Evolutionary conservation across 2,888 invertebrate genomes (phyloP).

Genomic region (Plagiodera versicolora): DNA sequence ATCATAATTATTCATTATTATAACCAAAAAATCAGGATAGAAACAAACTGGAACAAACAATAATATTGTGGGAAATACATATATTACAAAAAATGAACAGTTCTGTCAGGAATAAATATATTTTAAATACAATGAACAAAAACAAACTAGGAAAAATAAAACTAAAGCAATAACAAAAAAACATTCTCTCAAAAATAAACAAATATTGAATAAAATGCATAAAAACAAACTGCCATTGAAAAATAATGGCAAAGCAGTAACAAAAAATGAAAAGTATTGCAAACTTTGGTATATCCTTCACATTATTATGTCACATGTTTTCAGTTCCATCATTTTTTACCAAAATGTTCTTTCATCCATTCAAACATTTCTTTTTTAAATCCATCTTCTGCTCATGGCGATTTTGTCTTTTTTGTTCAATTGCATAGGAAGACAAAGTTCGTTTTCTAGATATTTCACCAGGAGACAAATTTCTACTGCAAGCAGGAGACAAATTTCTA

Average conservation of each 20-base stretch:
- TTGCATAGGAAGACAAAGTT: conserved; percentile 2
- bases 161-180: neutral
- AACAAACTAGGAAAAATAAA: neutral
- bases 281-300: neutral
- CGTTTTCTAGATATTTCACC: conserved; percentile 1
- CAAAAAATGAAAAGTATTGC: too few relatives aligned
- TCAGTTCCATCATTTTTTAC: conserved; percentile 6
- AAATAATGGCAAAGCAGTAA: too few relatives aligned
- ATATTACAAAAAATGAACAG: conserved; percentile 3
- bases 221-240: too few relatives aligned
- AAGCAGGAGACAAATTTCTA: neutral
- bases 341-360: conserved; percentile 2
- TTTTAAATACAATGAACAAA: neutral
- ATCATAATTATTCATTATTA: too few relatives aligned
- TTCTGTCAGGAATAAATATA: neutral
- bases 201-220: neutral
- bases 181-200: neutral
- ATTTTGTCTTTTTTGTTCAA: conserved; percentile 2
- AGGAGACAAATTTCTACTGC: neutral
- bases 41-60: neutral
- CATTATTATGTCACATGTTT: neutral
- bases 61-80: neutral
- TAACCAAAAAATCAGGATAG: neutral
- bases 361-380: conserved; percentile 5
- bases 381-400: conserved; percentile 4